Evolutionary conservation across 2,888 invertebrate genomes (phyloP), one percentile per base, ranked within the genome.

Genomic region (Spisula solida): DNA sequence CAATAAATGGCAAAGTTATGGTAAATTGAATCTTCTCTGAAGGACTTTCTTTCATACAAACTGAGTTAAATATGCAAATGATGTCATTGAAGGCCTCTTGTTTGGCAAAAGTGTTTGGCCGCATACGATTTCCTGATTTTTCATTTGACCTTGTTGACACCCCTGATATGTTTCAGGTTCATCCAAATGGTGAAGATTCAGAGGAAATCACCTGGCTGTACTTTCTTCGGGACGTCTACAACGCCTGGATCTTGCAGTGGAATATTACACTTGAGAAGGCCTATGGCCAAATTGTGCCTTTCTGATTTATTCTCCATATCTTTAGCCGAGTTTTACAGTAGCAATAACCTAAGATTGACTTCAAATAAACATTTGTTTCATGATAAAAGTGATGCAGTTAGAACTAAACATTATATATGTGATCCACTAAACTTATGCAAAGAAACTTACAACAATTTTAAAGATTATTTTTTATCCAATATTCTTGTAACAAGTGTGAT

Each of bases 271-370:
- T 91, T 95, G 70, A 90, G 89, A 79, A 94, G 95, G 93, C 95
- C 94, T 92, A 95, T 95, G 95, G 94, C 94, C 90, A 95, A 95
- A 94, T 90, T 95, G 66, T 95, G 94, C 88, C 92, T 95, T 55
- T 95, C 94, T 48, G 92, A 93, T 82, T 92, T 95, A 84, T 95
- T 95, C 88, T 94, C 94, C 25, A 94, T 95, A 78, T 94, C 94
- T 83, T 86, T 94, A 81, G 95, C 95, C 12, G 95, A 95, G 89
- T 95, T 95, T 81, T 95, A 93, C 85, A 95, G 94, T 83, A 94
- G 94, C 81, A 94, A 95, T 92, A 95, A 94, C 82, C 94, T 95
- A 92, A 90, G 31, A 86, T 56, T 47, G 25, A 81, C 75, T 70
- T 81, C 31, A 70, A 81, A 75, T 31, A 75, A 75, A 75, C 75